These are phyloP conservation scores for Lepas anatifera DNA, from an alignment of 2,888 invertebrate species.

Conservation along the genomic window DNA sequence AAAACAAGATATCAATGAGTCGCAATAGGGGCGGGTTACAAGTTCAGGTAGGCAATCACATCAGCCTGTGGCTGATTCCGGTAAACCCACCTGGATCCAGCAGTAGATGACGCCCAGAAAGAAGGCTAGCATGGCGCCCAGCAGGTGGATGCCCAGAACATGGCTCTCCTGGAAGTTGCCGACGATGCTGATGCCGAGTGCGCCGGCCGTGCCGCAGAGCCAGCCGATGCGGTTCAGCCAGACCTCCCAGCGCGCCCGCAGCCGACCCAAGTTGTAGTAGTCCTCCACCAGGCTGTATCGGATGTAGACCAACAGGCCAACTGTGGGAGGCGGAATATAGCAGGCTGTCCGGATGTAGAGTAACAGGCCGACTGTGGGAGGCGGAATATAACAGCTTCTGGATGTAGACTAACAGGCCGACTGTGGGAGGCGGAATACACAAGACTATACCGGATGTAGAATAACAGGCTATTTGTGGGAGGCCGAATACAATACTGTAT, in stretches of 20 bases:
- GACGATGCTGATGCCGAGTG: conserved; percentile 19
- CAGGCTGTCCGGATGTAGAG: too few relatives aligned
- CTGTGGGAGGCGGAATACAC: too few relatives aligned
- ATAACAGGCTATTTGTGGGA: too few relatives aligned
- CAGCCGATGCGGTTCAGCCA: conserved; percentile 10
- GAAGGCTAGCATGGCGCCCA: conserved; percentile 17
- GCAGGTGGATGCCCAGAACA: conserved; percentile 15
- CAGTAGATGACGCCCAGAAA: conserved; percentile 16
- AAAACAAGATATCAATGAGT: too few relatives aligned
- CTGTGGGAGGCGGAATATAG: too few relatives aligned
- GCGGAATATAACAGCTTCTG: too few relatives aligned
- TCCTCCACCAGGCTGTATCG: conserved; percentile 36
- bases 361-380: too few relatives aligned
- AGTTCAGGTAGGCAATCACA: too few relatives aligned
- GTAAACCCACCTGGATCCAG: conserved; percentile 14
- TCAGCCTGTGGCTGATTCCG: too few relatives aligned
- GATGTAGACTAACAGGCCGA: conserved; percentile 34
- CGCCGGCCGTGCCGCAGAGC: conserved; percentile 16
- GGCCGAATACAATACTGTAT: too few relatives aligned
- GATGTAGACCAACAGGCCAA: conserved; percentile 34
- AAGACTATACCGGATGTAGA: too few relatives aligned
- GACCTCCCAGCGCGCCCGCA: not conserved
- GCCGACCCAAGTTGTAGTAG: conserved; percentile 26
- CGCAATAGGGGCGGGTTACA: too few relatives aligned
- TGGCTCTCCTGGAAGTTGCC: conserved; percentile 19